These are phyloP conservation scores for Peromyscus nudipes DNA, from an alignment of 2,797 vertebrate genomes.

Conservation along the genomic window DNA sequence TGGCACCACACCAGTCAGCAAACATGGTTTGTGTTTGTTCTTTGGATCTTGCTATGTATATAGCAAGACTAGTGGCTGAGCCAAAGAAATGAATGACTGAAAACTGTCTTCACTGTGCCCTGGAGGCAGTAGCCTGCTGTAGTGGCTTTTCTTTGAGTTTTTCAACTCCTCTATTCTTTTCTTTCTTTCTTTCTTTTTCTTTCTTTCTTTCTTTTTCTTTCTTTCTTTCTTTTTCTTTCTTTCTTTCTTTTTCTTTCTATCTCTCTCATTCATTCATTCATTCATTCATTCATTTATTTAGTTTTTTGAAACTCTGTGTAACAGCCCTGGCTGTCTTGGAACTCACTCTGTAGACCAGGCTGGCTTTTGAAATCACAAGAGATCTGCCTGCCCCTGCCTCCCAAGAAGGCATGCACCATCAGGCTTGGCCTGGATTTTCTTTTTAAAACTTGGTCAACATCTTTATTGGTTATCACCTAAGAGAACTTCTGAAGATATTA, in stretches of 20 bases:
- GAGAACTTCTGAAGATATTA: conserved; percentile 50
- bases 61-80: background rate
- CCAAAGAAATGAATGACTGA: background rate
- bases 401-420: no score
- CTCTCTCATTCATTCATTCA: no score
- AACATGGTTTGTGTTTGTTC: background rate
- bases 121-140: background rate
- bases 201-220: no score
- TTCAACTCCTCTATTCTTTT: background rate
- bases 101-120: background rate
- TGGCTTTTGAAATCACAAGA: no score
- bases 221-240: no score
- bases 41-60: background rate
- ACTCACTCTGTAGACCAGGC: background rate
- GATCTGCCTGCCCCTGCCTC: no score
- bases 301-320: background rate
- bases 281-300: no score
- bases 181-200: background rate
- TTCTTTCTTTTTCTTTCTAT: no score
- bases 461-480: conserved; percentile 55
- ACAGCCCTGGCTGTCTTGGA: background rate
- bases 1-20: background rate
- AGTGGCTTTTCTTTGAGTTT: background rate
- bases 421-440: background rate
- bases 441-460: background rate